Evolutionary conservation across 2,113 vertebrate species (phyloP).

Genomic region (Struthio camelus): DNA sequence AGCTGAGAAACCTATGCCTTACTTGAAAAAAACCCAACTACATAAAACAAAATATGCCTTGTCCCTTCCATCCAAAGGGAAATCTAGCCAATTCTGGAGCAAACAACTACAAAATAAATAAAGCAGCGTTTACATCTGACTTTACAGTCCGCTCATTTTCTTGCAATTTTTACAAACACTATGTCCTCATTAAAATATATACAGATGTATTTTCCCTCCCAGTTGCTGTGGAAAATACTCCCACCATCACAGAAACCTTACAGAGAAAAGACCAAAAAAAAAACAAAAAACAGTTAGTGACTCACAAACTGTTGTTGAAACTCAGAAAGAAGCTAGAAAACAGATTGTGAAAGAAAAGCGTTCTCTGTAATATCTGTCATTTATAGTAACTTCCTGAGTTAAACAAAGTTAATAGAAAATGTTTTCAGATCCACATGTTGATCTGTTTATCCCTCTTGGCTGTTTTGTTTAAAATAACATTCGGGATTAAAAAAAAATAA

Average conservation of each 20-base stretch:
- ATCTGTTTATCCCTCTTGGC: slow-evolving; percentile 6
- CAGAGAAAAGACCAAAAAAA: not conserved
- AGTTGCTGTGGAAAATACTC: not conserved
- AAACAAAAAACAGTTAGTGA: not conserved
- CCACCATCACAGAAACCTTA: not conserved
- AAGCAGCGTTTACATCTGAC: not conserved
- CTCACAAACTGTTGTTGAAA: not conserved
- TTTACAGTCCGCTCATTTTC: not conserved
- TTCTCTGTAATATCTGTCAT: not conserved
- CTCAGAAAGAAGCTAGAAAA: not conserved
- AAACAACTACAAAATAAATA: not conserved
- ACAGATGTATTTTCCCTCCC: not conserved
- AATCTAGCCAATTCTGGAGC: not conserved
- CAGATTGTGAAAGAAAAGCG: not conserved
- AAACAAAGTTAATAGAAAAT: not conserved
- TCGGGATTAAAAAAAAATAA: not conserved
- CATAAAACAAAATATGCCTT: not conserved
- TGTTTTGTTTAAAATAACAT: slow-evolving; percentile 10
- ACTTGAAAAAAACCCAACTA: not conserved
- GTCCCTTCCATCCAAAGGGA: not conserved
- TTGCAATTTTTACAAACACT: not conserved
- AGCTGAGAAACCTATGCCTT: not conserved
- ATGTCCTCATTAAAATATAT: not conserved
- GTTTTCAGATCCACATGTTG: slow-evolving; percentile 1
- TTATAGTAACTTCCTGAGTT: not conserved